Base-by-base conservation (phyloP, 2,888 invertebrate species). In the Dynastes hyllus region DNA sequence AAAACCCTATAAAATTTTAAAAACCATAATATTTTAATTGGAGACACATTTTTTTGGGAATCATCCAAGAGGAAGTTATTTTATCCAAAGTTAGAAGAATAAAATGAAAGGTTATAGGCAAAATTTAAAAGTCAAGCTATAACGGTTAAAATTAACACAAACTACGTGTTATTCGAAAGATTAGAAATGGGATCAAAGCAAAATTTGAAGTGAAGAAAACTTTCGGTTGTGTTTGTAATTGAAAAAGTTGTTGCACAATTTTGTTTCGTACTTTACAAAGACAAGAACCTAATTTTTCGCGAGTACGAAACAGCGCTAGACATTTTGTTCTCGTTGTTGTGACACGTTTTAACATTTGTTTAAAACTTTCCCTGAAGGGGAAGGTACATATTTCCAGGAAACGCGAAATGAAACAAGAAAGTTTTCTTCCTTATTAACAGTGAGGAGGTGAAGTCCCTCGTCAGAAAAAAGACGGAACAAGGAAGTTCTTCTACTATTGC, bases 231-330 rank as follows among this genome's bases (percentile, higher is more conserved):
- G 45, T 45, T 45, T 55, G 22, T 55, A 55, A 55, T 22, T 55
- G 27, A 8, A 16, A 55, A 55, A 2, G 22, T 6, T 16, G 5
- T 55, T 55, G 0, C 0, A 1, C 3, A 55, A 55, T 16, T 55
- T 55, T 55, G 16, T 55, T 16, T 55, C 55, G 16, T 16, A 6
- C 22, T 22, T 22, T 4, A 6, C 55, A 16, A 8, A 55, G 55
- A 55, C 55, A 55, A n/a, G 55, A 55, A 16, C 22, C 55, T 55
- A 55, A 55, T 55, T 55, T 55, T 55, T 55, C 55, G 55, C 6
- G n/a, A 55, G 55, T 55, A 16, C 6, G 55, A 55, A 55, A 55
- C 55, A 55, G 2, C 8, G 22, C 16, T 22, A 16, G 4, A 55
- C 55, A 55, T 16, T 55, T 55, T 55, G 8, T 55, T 55, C 55